Evolutionary conservation across 2,888 invertebrate species (phyloP), one percentile per base, ranked within the genome.

Genomic region (Euzetes globulus): DNA sequence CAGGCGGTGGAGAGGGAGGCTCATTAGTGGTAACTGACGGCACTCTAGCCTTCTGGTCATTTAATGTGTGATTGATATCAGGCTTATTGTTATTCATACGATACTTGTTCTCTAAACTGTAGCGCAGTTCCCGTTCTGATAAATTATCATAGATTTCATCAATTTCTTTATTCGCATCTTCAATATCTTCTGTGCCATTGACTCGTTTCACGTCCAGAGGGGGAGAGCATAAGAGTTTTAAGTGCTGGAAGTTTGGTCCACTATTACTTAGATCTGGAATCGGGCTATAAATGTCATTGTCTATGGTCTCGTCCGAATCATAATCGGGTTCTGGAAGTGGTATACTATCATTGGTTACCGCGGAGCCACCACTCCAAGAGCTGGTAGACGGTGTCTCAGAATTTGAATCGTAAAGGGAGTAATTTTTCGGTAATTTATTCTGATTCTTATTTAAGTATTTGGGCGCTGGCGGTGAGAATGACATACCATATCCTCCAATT

Each of bases 321-420:
- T 78, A 78, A 71, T 78, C 78, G 3, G 78, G 78, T 72, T 78
- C 78, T 15, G 78, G 78, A 25, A 77, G 75, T 25, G 22, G 17
- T 65, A 72, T 17, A 15, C 75, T 75, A 25, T 77, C 77, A 47
- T 76, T 76, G 4, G 77, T 76, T 1, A 6, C 29, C 13, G 45
- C 68, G 22, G 77, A 76, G 25, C 74, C 75, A 45, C 63, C 72
- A 22, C 76, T 76, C 76, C 76, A 76, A 25, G 75, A 75, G 41
- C 75, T 76, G 5, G 76, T 75, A 19, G 76, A 33, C 0, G 76
- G 75, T 25, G 75, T 75, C 17, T 73, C 77, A 15, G 77, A 73
- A 41, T 73, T 76, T 13, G 77, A 76, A 52, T 77, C 75, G 19
- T 73, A 76, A 41, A 72, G 22, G 41, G 76, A 75, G 5, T 72